Evolutionary conservation across 2,888 invertebrate genomes (phyloP).

Genomic region (Choreutis nemorana): DNA sequence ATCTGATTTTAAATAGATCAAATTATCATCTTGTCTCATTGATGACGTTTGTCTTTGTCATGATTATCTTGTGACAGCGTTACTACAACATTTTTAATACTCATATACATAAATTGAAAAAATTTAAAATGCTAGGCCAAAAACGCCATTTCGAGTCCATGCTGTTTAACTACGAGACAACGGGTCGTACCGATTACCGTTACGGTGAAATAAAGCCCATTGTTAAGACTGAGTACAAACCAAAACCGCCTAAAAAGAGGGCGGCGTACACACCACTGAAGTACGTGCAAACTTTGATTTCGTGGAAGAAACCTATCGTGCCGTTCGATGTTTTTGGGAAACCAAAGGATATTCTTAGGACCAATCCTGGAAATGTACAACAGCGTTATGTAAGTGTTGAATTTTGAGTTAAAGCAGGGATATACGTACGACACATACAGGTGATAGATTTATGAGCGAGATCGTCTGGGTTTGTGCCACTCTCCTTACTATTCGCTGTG

Average conservation of each 20-base stretch:
- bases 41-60: no score
- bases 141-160: conserved; percentile 14
- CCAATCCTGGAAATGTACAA: conserved; percentile 18
- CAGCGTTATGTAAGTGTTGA: conserved; percentile 17
- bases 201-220: conserved; percentile 9
- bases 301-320: conserved; percentile 16
- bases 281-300: conserved; percentile 19
- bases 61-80: no score
- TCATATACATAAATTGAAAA: no score
- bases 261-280: conserved; percentile 15
- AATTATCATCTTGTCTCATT: no score
- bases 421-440: no score
- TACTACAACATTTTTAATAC: no score
- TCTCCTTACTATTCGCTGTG: no score
- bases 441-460: no score
- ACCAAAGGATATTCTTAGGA: conserved; percentile 18
- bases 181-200: conserved; percentile 15
- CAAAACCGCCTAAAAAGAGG: conserved; percentile 10
- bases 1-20: no score
- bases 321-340: conserved; percentile 18
- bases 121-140: conserved; percentile 1
- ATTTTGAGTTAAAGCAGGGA: no score
- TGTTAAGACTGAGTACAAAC: conserved; percentile 14
- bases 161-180: conserved; percentile 21
- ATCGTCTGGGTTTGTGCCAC: no score